Percentiles rank a stretch among this genome's conserved stretches.
Evolutionary conservation across 2,797 vertebrate genomes (phyloP).

Genomic region (Smutsia gigantea): DNA sequence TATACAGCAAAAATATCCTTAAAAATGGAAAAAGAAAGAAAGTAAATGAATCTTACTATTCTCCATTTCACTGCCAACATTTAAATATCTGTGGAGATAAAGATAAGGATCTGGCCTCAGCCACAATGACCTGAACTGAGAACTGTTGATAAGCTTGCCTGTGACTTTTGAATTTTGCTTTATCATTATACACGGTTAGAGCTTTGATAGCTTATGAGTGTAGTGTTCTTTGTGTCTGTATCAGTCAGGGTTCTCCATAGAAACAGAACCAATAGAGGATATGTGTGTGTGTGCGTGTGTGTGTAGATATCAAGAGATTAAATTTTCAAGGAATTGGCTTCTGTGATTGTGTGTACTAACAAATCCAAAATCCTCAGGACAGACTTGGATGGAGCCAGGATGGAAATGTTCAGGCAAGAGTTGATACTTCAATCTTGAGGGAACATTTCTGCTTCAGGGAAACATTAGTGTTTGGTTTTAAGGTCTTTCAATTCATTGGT

Average conservation of each 20-base stretch:
- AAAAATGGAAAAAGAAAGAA: neutral
- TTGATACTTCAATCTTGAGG: too few species aligned
- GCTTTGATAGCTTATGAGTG: neutral
- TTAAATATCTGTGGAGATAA: neutral
- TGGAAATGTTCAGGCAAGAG: too few species aligned
- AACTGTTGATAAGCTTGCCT: neutral
- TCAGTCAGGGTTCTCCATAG: neutral
- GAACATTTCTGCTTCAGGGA: too few species aligned
- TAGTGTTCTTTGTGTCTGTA: neutral
- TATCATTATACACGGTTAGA: neutral
- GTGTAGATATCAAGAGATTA: neutral
- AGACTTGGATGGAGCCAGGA: too few species aligned
- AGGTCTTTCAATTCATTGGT: too few species aligned
- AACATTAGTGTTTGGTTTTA: too few species aligned
- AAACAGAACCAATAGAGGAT: neutral
- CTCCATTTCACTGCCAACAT: neutral
- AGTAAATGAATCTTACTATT: neutral
- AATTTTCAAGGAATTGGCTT: neutral
- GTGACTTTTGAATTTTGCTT: neutral
- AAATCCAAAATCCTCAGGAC: too few species aligned
- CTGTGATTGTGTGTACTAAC: too few species aligned
- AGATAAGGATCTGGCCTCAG: neutral
- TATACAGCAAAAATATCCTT: neutral
- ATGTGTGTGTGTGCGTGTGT: neutral
- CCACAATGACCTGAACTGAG: neutral